Conservation (phyloP, 2,888 invertebrate genomes). For the Idaea straminata region DNA sequence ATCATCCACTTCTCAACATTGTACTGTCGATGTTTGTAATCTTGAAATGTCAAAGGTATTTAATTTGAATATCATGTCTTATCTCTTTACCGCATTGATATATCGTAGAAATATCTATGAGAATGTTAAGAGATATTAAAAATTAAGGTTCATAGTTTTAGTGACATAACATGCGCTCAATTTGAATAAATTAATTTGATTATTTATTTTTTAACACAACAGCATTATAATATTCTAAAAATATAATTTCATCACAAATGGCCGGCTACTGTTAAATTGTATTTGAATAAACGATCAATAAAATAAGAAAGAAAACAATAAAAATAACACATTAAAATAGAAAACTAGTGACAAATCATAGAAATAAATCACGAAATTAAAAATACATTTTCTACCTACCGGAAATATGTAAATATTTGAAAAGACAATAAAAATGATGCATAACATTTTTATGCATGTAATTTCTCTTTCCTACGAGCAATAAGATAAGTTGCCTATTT, state of each 20-base stretch:
- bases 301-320: background rate
- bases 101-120: conserved; percentile 69
- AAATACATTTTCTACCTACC: conserved; percentile 1
- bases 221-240: background rate
- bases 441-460: conserved; percentile 52
- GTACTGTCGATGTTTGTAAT: conserved; percentile 74
- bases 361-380: background rate
- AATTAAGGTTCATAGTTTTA: conserved; percentile 22
- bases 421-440: conserved; percentile 45
- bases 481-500: conserved; percentile 53
- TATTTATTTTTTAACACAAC: background rate
- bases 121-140: conserved; percentile 29
- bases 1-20: conserved; percentile 55
- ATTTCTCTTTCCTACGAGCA: conserved; percentile 41
- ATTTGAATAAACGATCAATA: conserved; percentile 4
- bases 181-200: background rate
- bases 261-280: background rate
- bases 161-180: conserved; percentile 7
- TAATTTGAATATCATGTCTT: conserved; percentile 78
- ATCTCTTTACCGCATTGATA: conserved; percentile 68
- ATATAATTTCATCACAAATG: background rate
- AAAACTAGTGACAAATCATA: background rate
- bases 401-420: conserved; percentile 20
- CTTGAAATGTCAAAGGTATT: conserved; percentile 78
- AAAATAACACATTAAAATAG: background rate